Evolutionary conservation across 2,113 vertebrate species (phyloP).

Genomic region (Rhabdornis inornatus): DNA sequence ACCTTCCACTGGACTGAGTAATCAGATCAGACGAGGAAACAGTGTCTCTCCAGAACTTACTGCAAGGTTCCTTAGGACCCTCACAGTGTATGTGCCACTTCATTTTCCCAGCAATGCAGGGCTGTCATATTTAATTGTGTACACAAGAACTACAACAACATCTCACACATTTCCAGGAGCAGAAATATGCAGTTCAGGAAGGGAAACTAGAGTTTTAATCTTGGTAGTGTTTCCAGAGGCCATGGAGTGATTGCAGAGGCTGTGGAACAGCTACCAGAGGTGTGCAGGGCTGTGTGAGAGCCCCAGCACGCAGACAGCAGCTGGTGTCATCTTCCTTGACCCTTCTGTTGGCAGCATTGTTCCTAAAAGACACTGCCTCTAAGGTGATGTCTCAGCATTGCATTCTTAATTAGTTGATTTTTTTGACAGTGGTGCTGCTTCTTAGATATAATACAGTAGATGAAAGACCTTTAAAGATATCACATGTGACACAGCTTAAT

Average conservation of each 20-base stretch:
- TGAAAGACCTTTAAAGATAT: conserved; percentile 52
- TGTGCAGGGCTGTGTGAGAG: background rate
- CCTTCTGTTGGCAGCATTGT: conserved; percentile 30
- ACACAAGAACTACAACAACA: background rate
- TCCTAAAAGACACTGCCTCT: conserved; percentile 47
- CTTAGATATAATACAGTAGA: background rate
- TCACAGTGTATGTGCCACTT: background rate
- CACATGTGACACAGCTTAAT: background rate
- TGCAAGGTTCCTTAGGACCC: background rate
- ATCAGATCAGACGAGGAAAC: conserved; percentile 1
- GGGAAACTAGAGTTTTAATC: background rate
- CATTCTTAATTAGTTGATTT: conserved; percentile 57
- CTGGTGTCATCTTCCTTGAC: background rate
- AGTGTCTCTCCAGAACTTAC: background rate
- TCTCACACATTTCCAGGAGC: background rate
- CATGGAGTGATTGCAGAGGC: background rate
- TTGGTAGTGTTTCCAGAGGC: background rate
- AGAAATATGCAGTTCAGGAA: background rate
- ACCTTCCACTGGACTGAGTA: conserved; percentile 40
- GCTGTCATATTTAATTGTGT: background rate
- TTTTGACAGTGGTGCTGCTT: conserved; percentile 37
- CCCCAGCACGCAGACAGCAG: background rate
- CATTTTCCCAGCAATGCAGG: background rate
- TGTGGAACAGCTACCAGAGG: background rate
- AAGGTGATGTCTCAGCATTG: conserved; percentile 49